Conservation (phyloP, 1,140 invertebrate genomes). For the Drosophila cardini region DNA sequence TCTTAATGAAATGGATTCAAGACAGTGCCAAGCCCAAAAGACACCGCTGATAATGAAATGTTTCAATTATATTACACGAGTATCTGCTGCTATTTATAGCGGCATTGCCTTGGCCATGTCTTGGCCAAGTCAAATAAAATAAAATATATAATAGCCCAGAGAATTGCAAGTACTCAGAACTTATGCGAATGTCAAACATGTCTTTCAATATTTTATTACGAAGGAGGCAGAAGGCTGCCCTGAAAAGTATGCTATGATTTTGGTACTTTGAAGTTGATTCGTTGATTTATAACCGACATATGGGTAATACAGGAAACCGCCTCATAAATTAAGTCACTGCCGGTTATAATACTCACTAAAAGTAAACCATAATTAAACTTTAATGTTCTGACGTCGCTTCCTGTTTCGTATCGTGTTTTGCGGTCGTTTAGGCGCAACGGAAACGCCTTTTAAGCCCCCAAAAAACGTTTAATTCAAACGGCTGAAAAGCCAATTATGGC, state of each 20-base stretch:
- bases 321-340: conserved; percentile 42
- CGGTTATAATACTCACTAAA: conserved; percentile 42
- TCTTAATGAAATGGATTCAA: conserved; percentile 44
- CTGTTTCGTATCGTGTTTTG: conserved; percentile 11
- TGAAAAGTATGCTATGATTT: conserved; percentile 31
- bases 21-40: conserved; percentile 23
- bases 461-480: conserved; percentile 31
- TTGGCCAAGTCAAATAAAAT: not conserved
- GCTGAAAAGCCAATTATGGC: conserved; percentile 15
- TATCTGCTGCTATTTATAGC: not conserved
- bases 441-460: conserved; percentile 16
- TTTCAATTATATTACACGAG: conserved; percentile 3
- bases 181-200: not conserved
- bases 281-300: conserved; percentile 31
- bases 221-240: not conserved
- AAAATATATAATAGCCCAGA: not conserved
- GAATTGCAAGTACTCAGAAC: not conserved
- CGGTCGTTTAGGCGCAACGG: conserved; percentile 8
- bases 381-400: conserved; percentile 31
- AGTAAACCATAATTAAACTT: conserved; percentile 27
- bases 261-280: not conserved
- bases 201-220: conserved; percentile 22
- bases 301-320: conserved; percentile 10
- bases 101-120: not conserved
- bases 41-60: conserved; percentile 16